Percentiles rank a stretch among this genome's conserved stretches.
These are phyloP conservation scores for Chymomyza caudatula DNA, from an alignment of 2,888 invertebrate species.

Conservation along the genomic window DNA sequence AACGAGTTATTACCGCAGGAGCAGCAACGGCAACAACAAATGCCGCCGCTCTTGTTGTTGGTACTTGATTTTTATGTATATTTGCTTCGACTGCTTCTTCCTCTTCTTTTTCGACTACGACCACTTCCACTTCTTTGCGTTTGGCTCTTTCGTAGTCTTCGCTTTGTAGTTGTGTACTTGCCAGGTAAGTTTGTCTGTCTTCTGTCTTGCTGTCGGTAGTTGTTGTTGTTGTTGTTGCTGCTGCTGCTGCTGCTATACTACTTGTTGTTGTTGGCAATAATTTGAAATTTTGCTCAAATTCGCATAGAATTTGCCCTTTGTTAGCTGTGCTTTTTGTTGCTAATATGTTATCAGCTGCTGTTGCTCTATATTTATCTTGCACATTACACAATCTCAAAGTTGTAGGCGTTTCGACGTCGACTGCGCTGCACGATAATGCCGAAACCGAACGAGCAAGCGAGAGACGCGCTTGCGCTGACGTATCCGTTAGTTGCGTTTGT, in stretches of 20 bases:
- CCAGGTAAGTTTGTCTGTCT: slow-evolving; percentile 65
- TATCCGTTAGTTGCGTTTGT: slow-evolving; percentile 41
- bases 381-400: slow-evolving; percentile 62
- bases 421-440: slow-evolving; percentile 4
- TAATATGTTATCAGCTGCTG: slow-evolving; percentile 26
- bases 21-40: slow-evolving; percentile 39
- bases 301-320: slow-evolving; percentile 61
- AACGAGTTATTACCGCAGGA: slow-evolving; percentile 71
- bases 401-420: slow-evolving; percentile 59
- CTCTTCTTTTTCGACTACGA: slow-evolving; percentile 36
- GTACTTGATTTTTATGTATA: slow-evolving; percentile 70
- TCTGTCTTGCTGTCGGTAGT: slow-evolving; percentile 33
- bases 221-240: slow-evolving; percentile 14
- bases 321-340: slow-evolving; percentile 25
- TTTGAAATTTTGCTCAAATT: slow-evolving; percentile 49
- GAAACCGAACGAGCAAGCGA: neutral
- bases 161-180: slow-evolving; percentile 48
- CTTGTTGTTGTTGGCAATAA: slow-evolving; percentile 14
- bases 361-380: slow-evolving; percentile 49
- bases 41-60: slow-evolving; percentile 44
- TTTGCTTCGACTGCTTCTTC: slow-evolving; percentile 64
- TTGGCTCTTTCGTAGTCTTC: neutral
- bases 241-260: slow-evolving; percentile 2
- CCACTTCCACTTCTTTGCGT: slow-evolving; percentile 52
- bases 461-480: neutral